A percentile compares a stretch with the other conserved stretches of the same genome.
These are phyloP conservation scores for Atherinosoma microstoma DNA, from an alignment of 2,797 vertebrate species.

Conservation along the genomic window DNA sequence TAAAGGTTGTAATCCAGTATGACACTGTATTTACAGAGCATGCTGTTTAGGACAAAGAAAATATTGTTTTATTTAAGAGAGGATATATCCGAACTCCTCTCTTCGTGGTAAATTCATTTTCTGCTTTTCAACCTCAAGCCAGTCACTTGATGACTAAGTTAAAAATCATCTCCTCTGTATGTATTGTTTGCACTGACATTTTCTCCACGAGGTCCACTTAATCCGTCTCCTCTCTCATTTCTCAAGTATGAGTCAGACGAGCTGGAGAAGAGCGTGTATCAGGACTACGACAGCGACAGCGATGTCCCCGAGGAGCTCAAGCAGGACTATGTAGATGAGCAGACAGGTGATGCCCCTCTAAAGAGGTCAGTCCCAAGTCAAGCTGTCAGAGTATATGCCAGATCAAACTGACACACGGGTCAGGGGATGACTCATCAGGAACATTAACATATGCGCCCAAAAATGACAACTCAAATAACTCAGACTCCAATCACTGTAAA, in stretches of 20 bases:
- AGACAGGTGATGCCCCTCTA: slow-evolving; percentile 93
- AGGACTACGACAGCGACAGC: slow-evolving; percentile 98
- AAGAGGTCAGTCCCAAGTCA: slow-evolving; percentile 88
- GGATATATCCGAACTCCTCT: slow-evolving; percentile 21
- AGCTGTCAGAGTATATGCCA: background rate
- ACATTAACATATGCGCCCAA: background rate
- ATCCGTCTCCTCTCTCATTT: background rate
- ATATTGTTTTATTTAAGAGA: slow-evolving; percentile 37
- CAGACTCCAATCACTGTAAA: background rate
- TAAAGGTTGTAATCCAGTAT: slow-evolving; percentile 43
- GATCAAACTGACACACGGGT: background rate
- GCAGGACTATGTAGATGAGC: slow-evolving; percentile 97
- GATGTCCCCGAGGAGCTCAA: slow-evolving; percentile 97
- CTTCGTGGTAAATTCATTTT: slow-evolving; percentile 20
- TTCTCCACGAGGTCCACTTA: slow-evolving; percentile 1
- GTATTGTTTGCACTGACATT: background rate
- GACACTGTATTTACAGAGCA: slow-evolving; percentile 19
- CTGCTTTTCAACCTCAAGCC: background rate
- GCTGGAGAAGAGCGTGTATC: slow-evolving; percentile 95
- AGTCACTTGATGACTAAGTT: slow-evolving; percentile 4
- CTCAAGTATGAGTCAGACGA: slow-evolving; percentile 98
- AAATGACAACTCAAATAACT: background rate
- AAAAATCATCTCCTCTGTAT: background rate
- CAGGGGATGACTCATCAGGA: background rate
- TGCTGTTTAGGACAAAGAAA: slow-evolving; percentile 31